phyloP scores from a whole-genome alignment of 1,140 invertebrate genomes.

The Dinoponera quadriceps region DNA sequence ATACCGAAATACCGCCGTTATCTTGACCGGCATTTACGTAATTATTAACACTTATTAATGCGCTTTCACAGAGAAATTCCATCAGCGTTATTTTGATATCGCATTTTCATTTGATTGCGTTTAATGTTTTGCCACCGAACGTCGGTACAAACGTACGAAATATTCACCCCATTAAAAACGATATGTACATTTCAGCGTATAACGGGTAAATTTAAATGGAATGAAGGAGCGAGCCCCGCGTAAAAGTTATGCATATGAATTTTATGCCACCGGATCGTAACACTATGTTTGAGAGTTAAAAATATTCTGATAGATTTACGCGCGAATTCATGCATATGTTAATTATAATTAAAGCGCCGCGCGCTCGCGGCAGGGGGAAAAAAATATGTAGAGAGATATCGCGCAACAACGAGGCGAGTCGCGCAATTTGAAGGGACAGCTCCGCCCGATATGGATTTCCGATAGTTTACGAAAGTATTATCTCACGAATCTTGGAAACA shows the following conservation, averaged over 20 bases:
- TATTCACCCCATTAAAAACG: constrained; percentile 60
- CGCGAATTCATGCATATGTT: constrained; percentile 58
- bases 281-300: constrained; percentile 56
- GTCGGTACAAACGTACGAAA: constrained; percentile 55
- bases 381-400: constrained; percentile 2
- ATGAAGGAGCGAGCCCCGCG: constrained; percentile 54
- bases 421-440: constrained; percentile 5
- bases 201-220: constrained; percentile 59
- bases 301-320: constrained; percentile 60
- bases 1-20: constrained; percentile 27
- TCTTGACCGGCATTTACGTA: constrained; percentile 28
- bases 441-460: neutral
- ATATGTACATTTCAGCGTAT: constrained; percentile 60
- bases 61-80: constrained; percentile 41
- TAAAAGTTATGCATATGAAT: constrained; percentile 63
- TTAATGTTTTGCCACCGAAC: constrained; percentile 61
- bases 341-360: constrained; percentile 52
- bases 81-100: constrained; percentile 57
- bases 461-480: constrained; percentile 19
- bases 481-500: constrained; percentile 8
- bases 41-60: constrained; percentile 61
- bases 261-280: constrained; percentile 57
- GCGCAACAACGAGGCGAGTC: constrained; percentile 23
- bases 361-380: neutral
- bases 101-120: constrained; percentile 61